A percentile compares a stretch with the other conserved stretches of the same genome.
These are phyloP conservation scores for Lasiommata megera DNA, from an alignment of 2,888 invertebrate species.

Conservation along the genomic window DNA sequence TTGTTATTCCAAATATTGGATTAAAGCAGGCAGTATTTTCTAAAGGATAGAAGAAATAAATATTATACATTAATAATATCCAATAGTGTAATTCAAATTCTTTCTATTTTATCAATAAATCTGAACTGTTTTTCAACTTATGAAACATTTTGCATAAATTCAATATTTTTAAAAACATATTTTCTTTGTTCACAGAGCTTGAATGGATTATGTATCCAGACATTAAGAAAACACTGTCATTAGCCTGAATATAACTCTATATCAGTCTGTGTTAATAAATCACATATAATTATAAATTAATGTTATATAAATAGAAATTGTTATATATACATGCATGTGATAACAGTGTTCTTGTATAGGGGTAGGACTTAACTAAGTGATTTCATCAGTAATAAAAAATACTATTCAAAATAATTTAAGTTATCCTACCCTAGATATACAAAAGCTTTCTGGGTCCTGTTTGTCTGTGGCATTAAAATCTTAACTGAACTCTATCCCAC, in stretches of 20 bases:
- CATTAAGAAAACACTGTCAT: conserved; percentile 31
- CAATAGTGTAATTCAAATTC: too few relatives aligned
- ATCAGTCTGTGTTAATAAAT: conserved; percentile 46
- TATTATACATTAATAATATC: too few relatives aligned
- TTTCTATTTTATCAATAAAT: too few relatives aligned
- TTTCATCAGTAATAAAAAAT: not conserved
- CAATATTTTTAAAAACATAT: not conserved
- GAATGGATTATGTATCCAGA: conserved; percentile 42
- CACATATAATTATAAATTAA: conserved; percentile 37
- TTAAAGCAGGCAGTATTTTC: too few relatives aligned
- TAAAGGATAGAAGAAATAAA: too few relatives aligned
- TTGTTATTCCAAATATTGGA: too few relatives aligned
- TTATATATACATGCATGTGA: conserved; percentile 22
- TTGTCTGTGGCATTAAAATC: conserved; percentile 2
- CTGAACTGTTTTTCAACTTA: too few relatives aligned
- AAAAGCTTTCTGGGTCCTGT: not conserved
- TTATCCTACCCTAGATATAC: not conserved
- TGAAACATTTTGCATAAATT: too few relatives aligned
- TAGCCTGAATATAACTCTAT: conserved; percentile 35
- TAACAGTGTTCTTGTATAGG: conserved; percentile 29
- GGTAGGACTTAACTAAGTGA: not conserved
- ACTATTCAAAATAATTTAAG: not conserved
- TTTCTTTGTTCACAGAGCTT: conserved; percentile 60
- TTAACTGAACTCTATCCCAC: too few relatives aligned
- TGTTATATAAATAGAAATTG: conserved; percentile 30